Conservation (phyloP, 2,888 invertebrate species). For the Minunthozetes semirufus region DNA sequence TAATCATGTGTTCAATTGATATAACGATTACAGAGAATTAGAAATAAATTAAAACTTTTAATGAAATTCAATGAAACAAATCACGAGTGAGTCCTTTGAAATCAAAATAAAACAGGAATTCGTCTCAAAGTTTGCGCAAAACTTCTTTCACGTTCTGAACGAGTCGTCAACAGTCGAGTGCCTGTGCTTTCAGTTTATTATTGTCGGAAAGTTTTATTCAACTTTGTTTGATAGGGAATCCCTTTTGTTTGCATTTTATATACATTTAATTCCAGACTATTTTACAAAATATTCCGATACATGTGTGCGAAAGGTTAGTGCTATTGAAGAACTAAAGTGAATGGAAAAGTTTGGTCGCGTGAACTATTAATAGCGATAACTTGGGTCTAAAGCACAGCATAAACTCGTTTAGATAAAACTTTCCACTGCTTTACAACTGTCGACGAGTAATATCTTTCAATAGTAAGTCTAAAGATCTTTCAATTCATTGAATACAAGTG, state of each 20-base stretch:
- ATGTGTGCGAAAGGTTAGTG: background rate
- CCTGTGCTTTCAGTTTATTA: too few relatives aligned
- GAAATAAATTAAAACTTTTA: too few relatives aligned
- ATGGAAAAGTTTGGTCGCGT: background rate
- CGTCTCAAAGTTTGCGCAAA: background rate
- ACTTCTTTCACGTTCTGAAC: background rate
- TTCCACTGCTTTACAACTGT: background rate
- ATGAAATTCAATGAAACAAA: too few relatives aligned
- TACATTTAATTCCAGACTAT: background rate
- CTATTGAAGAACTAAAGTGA: background rate
- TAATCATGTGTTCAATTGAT: too few relatives aligned
- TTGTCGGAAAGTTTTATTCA: too few relatives aligned
- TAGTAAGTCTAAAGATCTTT: background rate
- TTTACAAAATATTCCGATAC: constrained; percentile 3
- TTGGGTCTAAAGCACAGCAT: background rate
- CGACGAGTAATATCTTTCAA: background rate
- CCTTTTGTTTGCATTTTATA: too few relatives aligned
- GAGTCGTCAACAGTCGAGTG: background rate
- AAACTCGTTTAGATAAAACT: background rate
- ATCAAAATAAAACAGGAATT: background rate
- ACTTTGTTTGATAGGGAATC: too few relatives aligned
- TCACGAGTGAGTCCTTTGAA: background rate
- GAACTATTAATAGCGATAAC: background rate
- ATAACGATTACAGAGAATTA: too few relatives aligned
- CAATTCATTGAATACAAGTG: background rate